A percentile compares a stretch with the other conserved stretches of the same genome.
These are phyloP conservation scores for Xylota sylvarum DNA, from an alignment of 2,888 invertebrate genomes.

Conservation along the genomic window DNA sequence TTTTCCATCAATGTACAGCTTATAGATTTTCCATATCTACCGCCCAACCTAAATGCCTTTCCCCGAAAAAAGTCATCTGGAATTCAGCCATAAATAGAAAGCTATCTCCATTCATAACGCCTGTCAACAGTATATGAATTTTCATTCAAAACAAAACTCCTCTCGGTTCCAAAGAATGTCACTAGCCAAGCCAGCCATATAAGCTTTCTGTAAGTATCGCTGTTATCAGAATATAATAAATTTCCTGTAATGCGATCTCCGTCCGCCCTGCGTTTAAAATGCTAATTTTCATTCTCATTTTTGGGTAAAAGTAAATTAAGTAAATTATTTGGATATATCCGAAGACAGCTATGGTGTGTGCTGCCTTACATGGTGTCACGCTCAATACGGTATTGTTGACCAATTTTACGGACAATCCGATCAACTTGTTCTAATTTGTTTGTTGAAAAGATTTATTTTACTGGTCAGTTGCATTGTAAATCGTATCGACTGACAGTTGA, in stretches of 20 bases:
- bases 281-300: slow-evolving; percentile 41
- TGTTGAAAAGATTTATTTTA: slow-evolving; percentile 33
- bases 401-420: slow-evolving; percentile 36
- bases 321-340: slow-evolving; percentile 44
- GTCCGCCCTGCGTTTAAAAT: slow-evolving; percentile 46
- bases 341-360: slow-evolving; percentile 17
- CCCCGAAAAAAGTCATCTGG: not conserved
- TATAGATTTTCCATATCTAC: not conserved
- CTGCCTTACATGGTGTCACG: slow-evolving; percentile 1
- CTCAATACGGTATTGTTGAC: slow-evolving; percentile 15
- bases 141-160: not conserved
- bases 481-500: slow-evolving; percentile 48
- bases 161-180: not conserved
- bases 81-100: not conserved
- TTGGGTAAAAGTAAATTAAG: slow-evolving; percentile 59
- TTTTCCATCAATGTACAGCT: not conserved
- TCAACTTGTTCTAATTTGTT: slow-evolving; percentile 54
- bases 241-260: slow-evolving; percentile 56
- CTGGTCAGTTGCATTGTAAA: slow-evolving; percentile 43
- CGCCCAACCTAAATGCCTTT: not conserved
- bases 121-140: not conserved
- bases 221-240: slow-evolving; percentile 58
- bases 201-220: slow-evolving; percentile 10
- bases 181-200: not conserved
- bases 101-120: not conserved